Evolutionary conservation across 2,888 invertebrate species (phyloP), one percentile per base, ranked within the genome.

Genomic region (Temnothorax rugatulus): DNA sequence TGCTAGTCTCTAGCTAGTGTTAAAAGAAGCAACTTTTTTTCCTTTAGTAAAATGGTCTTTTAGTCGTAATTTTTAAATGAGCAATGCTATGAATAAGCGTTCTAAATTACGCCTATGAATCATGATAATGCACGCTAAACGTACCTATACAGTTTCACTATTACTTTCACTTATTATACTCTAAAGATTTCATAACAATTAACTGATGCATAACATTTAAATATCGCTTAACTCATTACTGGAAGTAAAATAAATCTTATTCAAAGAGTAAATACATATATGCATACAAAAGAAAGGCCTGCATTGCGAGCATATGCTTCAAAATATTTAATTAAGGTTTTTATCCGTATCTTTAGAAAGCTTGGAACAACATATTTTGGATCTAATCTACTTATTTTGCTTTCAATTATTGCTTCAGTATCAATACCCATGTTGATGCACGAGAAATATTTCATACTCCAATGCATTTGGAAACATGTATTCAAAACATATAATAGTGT

Each of bases 331-430:
- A 38, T 66, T 15, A 15, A 8, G 0, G 4, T 15, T 66, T 64
- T 15, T n/a, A 66, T 41, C 8, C 1, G 25, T 25, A 41, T 41
- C 21, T 64, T 41, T 64, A 25, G 15, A 66, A 21, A 64, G 11
- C 7, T 29, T 34, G 34, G 4, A 34, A 64, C n/a, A 34, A 34
- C 34, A 34, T 11, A 52, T 52, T n/a, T 52, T 52, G 8, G 7
- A 68, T 68, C 34, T 61, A 38, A 61, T 25, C 25, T 25, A 34
- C 34, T 34, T 34, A 59, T 34, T 61, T 61, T 61, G 34, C n/a
- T 61, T 61, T 61, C 34, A n/a, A 61, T 8, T 38, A 1, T 34
- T 61, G 18, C 9, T 61, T 61, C 61, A 34, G 8, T 34, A 34
- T 29, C 34, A 7, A 7, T 34, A 34, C 34, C 34, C 7, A 34